These are phyloP conservation scores for Cygnus atratus DNA, from an alignment of 2,113 vertebrate species.

Conservation along the genomic window DNA sequence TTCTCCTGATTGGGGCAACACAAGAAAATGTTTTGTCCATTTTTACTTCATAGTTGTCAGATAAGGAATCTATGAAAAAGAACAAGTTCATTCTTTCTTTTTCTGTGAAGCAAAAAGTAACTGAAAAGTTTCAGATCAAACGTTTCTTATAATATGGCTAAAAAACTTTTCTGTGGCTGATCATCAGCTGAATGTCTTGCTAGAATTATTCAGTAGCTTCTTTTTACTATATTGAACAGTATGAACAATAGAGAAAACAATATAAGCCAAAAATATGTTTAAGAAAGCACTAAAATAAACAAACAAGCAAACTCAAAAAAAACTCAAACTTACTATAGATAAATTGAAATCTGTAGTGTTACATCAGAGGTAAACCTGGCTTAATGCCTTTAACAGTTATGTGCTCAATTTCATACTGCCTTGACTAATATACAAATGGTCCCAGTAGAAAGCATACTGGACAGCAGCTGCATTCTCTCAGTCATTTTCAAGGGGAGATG, in stretches of 20 bases:
- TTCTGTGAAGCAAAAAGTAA: not conserved
- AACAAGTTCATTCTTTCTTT: not conserved
- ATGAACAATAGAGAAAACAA: not conserved
- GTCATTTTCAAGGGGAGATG: not conserved
- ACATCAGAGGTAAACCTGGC: not conserved
- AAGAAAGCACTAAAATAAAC: not conserved
- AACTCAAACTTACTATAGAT: not conserved
- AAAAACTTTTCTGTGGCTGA: not conserved
- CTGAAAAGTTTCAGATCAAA: not conserved
- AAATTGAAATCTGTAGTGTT: not conserved
- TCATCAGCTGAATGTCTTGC: not conserved
- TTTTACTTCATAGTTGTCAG: not conserved
- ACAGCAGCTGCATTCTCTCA: slow-evolving; percentile 39
- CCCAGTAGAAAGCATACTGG: slow-evolving; percentile 39
- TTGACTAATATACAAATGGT: not conserved
- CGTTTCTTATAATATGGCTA: not conserved
- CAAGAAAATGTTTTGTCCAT: not conserved
- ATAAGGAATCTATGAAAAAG: not conserved
- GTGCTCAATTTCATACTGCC: not conserved
- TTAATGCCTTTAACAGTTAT: not conserved
- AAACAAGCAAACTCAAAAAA: not conserved
- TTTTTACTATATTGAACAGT: not conserved
- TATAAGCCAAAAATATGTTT: not conserved
- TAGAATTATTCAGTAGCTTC: not conserved
- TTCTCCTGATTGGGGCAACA: not conserved